These are phyloP conservation scores for Lamellibrachia satsuma DNA, from an alignment of 2,888 invertebrate genomes.

Conservation along the genomic window DNA sequence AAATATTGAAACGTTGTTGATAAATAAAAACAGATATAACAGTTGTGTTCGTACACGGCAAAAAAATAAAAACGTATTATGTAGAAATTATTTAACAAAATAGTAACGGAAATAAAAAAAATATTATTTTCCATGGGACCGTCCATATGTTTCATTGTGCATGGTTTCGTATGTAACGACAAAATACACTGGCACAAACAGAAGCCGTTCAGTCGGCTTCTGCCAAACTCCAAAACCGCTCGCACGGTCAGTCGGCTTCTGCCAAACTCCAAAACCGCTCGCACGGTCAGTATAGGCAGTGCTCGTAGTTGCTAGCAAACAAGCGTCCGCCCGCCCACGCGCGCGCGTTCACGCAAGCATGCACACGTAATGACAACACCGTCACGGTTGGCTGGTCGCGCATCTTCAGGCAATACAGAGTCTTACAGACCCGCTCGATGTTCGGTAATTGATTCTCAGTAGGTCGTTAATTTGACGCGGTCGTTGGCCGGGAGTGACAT, in stretches of 20 bases:
- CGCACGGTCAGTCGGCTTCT: too few species aligned
- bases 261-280: background rate
- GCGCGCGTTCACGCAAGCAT: background rate
- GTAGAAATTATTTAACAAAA: too few species aligned
- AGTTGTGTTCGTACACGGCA: too few species aligned
- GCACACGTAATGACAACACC: slow-evolving; percentile 5
- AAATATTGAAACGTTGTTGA: too few species aligned
- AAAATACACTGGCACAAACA: too few species aligned
- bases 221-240: background rate
- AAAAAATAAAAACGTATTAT: too few species aligned
- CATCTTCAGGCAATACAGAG: background rate
- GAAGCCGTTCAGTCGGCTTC: too few species aligned
- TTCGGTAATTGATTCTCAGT: background rate
- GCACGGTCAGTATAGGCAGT: background rate
- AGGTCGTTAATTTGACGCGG: background rate
- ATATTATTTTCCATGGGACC: too few species aligned
- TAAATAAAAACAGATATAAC: too few species aligned
- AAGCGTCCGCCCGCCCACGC: background rate
- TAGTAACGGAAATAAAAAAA: too few species aligned
- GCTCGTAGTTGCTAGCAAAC: background rate
- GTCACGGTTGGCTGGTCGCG: background rate
- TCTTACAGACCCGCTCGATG: background rate
- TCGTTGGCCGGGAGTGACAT: slow-evolving; percentile 3
- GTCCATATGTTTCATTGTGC: too few species aligned
- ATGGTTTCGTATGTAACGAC: too few species aligned